Percentiles rank a stretch among this genome's conserved stretches.
phyloP scores from a whole-genome alignment of 2,113 vertebrate genomes.

The Hippocampus guttulatus region DNA sequence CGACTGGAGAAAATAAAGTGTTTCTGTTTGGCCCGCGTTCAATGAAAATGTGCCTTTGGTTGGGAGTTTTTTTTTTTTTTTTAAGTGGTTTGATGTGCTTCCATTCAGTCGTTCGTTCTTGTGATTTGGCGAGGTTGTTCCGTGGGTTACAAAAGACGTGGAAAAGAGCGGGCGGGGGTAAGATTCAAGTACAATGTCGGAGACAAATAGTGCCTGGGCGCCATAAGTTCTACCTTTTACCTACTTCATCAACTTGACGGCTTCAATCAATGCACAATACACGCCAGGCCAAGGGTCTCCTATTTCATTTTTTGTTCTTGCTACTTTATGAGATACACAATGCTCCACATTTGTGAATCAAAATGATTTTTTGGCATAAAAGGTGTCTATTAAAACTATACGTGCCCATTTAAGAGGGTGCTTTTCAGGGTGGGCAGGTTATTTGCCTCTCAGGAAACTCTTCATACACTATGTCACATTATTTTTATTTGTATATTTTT shows the following conservation, averaged over 20 bases:
- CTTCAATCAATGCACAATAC: slow-evolving; percentile 1
- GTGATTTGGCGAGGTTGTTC: slow-evolving; percentile 19
- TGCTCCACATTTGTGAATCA: not conserved
- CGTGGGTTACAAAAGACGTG: slow-evolving; percentile 17
- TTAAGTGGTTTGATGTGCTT: slow-evolving; percentile 32
- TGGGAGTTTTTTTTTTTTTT: slow-evolving; percentile 30
- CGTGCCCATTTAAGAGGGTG: slow-evolving; percentile 14
- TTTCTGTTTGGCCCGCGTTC: slow-evolving; percentile 26
- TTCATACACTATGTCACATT: not conserved
- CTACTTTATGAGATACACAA: slow-evolving; percentile 18
- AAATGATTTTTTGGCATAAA: not conserved
- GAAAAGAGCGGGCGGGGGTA: slow-evolving; percentile 7
- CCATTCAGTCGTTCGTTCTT: slow-evolving; percentile 22
- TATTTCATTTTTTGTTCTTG: not conserved
- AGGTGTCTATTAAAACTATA: slow-evolving; percentile 4
- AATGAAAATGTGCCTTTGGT: slow-evolving; percentile 30
- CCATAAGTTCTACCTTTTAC: slow-evolving; percentile 3
- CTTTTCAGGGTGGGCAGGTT: slow-evolving; percentile 2
- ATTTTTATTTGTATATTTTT: not conserved
- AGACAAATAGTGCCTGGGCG: not conserved
- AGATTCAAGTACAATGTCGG: not conserved
- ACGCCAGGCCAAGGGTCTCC: not conserved
- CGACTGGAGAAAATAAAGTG: slow-evolving; percentile 12
- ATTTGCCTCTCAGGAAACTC: not conserved
- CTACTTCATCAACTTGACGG: slow-evolving; percentile 9